These are phyloP conservation scores for Cryptophagus acutangulus DNA, from an alignment of 2,888 invertebrate species.

Conservation along the genomic window DNA sequence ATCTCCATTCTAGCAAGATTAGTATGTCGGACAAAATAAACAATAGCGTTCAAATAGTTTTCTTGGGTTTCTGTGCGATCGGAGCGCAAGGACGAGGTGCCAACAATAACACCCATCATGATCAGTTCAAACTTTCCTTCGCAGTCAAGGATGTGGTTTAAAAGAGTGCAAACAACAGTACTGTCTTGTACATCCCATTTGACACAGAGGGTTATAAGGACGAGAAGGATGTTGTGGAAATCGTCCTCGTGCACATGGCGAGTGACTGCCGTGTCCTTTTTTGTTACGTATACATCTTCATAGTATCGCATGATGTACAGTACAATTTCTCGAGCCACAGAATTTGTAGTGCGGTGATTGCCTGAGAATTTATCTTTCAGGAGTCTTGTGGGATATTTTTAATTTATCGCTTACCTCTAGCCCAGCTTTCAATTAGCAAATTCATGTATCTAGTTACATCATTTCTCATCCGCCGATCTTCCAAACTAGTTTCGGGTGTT, in stretches of 20 bases:
- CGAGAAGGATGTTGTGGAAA: constrained; percentile 77
- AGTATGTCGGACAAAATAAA: constrained; percentile 75
- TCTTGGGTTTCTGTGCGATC: constrained; percentile 74
- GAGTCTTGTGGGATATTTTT: too few relatives aligned
- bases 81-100: constrained; percentile 81
- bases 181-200: constrained; percentile 75
- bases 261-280: constrained; percentile 61
- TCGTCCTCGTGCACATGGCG: constrained; percentile 78
- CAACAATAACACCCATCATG: constrained; percentile 74
- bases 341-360: constrained; percentile 47
- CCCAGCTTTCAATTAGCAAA: constrained; percentile 70
- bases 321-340: constrained; percentile 60
- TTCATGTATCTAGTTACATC: constrained; percentile 73
- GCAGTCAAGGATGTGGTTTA: constrained; percentile 63
- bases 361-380: too few relatives aligned
- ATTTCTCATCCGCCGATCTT: constrained; percentile 65
- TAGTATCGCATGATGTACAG: constrained; percentile 62
- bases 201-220: constrained; percentile 75
- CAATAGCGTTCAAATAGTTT: constrained; percentile 71
- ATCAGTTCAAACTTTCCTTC: constrained; percentile 68
- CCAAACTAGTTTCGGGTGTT: constrained; percentile 67
- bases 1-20: constrained; percentile 54
- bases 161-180: constrained; percentile 58
- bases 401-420: constrained; percentile 45
- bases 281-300: constrained; percentile 55